Conservation (phyloP, 1,140 invertebrate genomes). For the Dicyema japonicum region DNA sequence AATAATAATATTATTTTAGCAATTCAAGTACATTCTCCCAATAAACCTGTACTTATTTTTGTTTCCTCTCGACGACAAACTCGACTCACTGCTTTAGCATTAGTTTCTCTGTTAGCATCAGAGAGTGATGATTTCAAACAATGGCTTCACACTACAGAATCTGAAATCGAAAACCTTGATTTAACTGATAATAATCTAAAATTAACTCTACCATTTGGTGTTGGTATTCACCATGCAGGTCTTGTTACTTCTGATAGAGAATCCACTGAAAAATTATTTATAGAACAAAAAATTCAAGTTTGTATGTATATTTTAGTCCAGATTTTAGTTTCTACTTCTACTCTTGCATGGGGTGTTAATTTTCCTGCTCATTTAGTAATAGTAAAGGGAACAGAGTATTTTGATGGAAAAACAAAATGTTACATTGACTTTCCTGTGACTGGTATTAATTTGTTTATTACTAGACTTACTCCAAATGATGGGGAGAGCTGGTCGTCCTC, state of each 20-base stretch:
- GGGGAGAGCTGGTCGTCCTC: constrained; percentile 71
- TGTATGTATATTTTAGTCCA: constrained; percentile 10
- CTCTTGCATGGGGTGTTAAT: constrained; percentile 91
- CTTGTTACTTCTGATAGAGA: constrained; percentile 57
- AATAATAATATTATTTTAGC: constrained; percentile 22
- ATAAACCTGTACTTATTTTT: constrained; percentile 60
- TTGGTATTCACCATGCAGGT: constrained; percentile 87
- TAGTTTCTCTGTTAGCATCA: constrained; percentile 59
- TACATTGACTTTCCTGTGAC: constrained; percentile 99
- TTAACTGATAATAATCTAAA: constrained; percentile 61
- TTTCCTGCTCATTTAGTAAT: constrained; percentile 61
- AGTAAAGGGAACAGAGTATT: constrained; percentile 51
- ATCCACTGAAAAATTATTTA: constrained; percentile 66
- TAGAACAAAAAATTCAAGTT: constrained; percentile 79
- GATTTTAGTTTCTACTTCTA: constrained; percentile 79
- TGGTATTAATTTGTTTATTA: constrained; percentile 25
- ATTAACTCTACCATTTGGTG: constrained; percentile 68
- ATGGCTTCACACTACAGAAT: constrained; percentile 56
- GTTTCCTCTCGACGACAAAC: constrained; percentile 91
- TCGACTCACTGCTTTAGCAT: constrained; percentile 63
- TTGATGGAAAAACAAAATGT: constrained; percentile 65
- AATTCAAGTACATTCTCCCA: constrained; percentile 57
- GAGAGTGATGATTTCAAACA: constrained; percentile 71
- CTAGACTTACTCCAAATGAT: constrained; percentile 72
- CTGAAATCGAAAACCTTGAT: constrained; percentile 28